Percentiles rank a stretch among this genome's conserved stretches.
These are phyloP conservation scores for Triplophysa rosa DNA, from an alignment of 2,113 vertebrate species.

Conservation along the genomic window DNA sequence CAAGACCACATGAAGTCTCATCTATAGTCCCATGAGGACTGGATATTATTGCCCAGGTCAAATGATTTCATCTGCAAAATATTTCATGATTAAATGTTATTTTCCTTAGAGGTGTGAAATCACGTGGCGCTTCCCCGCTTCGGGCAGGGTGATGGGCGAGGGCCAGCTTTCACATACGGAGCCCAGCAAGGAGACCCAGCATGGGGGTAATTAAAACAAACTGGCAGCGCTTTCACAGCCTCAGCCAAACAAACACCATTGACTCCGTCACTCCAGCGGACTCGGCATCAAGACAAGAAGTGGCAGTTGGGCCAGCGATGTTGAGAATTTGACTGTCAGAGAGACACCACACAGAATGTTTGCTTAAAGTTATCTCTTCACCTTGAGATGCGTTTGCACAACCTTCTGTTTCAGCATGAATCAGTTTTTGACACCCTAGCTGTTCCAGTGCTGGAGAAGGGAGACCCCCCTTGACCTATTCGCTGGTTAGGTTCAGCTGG, in stretches of 20 bases:
- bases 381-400: constrained; percentile 51
- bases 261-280: constrained; percentile 32
- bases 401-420: constrained; percentile 44
- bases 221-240: constrained; percentile 51
- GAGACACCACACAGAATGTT: constrained; percentile 38
- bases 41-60: constrained; percentile 16
- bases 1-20: constrained; percentile 10
- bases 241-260: constrained; percentile 52
- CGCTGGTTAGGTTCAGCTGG: neutral
- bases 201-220: constrained; percentile 66
- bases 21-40: constrained; percentile 8
- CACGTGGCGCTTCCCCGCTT: constrained; percentile 13
- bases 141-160: constrained; percentile 36
- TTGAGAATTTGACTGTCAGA: constrained; percentile 25
- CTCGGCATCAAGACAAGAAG: constrained; percentile 29
- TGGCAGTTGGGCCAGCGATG: constrained; percentile 40
- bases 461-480: neutral
- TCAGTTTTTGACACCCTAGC: constrained; percentile 37
- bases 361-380: constrained; percentile 47
- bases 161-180: constrained; percentile 55
- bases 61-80: constrained; percentile 2
- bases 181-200: constrained; percentile 44
- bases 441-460: constrained; percentile 27
- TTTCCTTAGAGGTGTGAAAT: neutral
- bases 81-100: too few relatives aligned